phyloP scores from a whole-genome alignment of 2,113 vertebrate genomes.

The Xiphophorus hellerii region DNA sequence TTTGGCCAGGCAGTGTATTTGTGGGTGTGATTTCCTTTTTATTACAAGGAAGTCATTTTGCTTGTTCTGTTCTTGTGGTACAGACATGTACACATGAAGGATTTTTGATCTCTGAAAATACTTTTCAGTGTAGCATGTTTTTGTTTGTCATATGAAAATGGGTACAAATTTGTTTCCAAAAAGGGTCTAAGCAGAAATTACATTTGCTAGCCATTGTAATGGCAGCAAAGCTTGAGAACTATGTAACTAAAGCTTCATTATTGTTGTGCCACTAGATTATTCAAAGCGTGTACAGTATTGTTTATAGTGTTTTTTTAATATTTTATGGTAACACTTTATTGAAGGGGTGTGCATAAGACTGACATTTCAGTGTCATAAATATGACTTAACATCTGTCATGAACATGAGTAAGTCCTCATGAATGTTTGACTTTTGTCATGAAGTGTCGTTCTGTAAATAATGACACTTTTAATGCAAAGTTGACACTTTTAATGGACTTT shows the following conservation, averaged over 20 bases:
- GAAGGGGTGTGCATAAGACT: too few species aligned
- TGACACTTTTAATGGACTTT: too few species aligned
- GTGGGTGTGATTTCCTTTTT: constrained; percentile 31
- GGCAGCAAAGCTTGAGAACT: neutral
- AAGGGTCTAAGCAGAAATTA: neutral
- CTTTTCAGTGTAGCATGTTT: neutral
- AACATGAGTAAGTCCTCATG: too few species aligned
- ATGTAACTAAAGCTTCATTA: neutral
- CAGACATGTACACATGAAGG: neutral
- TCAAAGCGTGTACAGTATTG: neutral
- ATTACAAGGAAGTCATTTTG: neutral
- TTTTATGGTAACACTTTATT: neutral
- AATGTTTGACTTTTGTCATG: too few species aligned
- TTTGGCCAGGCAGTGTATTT: too few species aligned
- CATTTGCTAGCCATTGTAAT: neutral
- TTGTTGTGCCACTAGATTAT: neutral
- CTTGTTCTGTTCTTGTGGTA: neutral
- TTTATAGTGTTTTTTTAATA: neutral
- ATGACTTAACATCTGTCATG: too few species aligned
- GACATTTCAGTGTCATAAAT: too few species aligned
- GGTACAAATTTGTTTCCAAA: neutral
- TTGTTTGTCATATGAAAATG: neutral
- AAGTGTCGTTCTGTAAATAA: too few species aligned
- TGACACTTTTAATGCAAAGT: too few species aligned
- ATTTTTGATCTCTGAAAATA: neutral